Conservation (phyloP, 2,888 invertebrate genomes). For the Sturmia bella region DNA sequence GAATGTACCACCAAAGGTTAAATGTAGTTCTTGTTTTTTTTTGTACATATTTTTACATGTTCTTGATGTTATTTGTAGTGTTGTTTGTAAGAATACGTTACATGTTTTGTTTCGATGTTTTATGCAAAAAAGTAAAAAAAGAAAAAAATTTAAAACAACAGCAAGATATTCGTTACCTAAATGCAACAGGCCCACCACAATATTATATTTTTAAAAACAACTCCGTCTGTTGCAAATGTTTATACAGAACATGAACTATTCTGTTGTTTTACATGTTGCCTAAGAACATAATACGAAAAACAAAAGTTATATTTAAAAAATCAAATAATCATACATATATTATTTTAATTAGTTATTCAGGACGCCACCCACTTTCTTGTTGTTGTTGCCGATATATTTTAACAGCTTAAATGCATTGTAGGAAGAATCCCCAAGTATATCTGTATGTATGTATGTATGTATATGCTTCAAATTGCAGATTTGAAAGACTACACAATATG, state of each 20-base stretch:
- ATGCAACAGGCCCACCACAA: slow-evolving; percentile 59
- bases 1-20: slow-evolving; percentile 68
- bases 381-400: too few species aligned
- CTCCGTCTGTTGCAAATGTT: slow-evolving; percentile 44
- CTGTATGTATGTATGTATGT: too few species aligned
- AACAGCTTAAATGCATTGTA: too few species aligned
- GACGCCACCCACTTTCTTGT: too few species aligned
- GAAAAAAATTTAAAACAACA: slow-evolving; percentile 9
- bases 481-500: too few species aligned
- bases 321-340: slow-evolving; percentile 38
- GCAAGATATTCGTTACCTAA: slow-evolving; percentile 29
- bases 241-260: slow-evolving; percentile 37
- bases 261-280: slow-evolving; percentile 39
- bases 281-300: neutral
- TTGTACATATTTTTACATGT: slow-evolving; percentile 42
- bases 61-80: slow-evolving; percentile 59
- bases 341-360: slow-evolving; percentile 34
- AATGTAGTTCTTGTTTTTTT: slow-evolving; percentile 57
- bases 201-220: slow-evolving; percentile 25
- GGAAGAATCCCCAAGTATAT: too few species aligned
- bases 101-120: slow-evolving; percentile 50
- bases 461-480: too few species aligned
- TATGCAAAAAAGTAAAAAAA: slow-evolving; percentile 38
- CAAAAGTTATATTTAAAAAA: too few species aligned
- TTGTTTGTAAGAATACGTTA: slow-evolving; percentile 41